These are phyloP conservation scores for Tachycineta bicolor DNA, from an alignment of 2,113 vertebrate genomes.

Conservation along the genomic window DNA sequence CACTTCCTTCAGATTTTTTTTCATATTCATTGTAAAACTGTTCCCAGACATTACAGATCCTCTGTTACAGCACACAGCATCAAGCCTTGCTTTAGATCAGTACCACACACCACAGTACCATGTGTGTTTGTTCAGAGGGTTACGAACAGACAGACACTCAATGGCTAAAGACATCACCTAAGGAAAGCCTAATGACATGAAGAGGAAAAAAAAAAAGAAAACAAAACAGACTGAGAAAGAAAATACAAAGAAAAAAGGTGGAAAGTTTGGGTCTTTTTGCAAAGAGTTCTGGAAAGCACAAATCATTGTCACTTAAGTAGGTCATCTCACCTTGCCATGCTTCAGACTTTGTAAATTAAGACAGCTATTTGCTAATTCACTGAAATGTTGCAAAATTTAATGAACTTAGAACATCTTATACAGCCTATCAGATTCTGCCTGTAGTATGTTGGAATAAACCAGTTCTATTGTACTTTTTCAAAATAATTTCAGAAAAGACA, in stretches of 20 bases:
- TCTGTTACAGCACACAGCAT: neutral
- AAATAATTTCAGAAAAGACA: neutral
- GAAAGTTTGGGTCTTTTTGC: neutral
- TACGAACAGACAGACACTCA: neutral
- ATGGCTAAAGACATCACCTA: neutral
- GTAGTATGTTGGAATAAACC: neutral
- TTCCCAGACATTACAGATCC: neutral
- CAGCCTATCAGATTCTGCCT: neutral
- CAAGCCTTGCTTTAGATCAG: neutral
- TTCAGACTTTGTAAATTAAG: neutral
- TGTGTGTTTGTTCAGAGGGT: neutral
- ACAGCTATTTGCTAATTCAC: neutral
- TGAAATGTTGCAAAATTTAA: neutral
- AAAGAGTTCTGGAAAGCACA: neutral
- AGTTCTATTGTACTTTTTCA: neutral
- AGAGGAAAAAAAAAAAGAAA: neutral
- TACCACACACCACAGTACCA: neutral
- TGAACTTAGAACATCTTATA: neutral
- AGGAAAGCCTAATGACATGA: neutral
- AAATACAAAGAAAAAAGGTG: neutral
- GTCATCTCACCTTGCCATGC: neutral
- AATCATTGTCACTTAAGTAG: neutral
- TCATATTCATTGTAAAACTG: neutral
- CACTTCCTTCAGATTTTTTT: neutral
- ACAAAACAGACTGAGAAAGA: neutral